Evolutionary conservation across 1,140 invertebrate genomes (phyloP), one percentile per base, ranked within the genome.

Genomic region (Brachionus asplanchnoidis): DNA sequence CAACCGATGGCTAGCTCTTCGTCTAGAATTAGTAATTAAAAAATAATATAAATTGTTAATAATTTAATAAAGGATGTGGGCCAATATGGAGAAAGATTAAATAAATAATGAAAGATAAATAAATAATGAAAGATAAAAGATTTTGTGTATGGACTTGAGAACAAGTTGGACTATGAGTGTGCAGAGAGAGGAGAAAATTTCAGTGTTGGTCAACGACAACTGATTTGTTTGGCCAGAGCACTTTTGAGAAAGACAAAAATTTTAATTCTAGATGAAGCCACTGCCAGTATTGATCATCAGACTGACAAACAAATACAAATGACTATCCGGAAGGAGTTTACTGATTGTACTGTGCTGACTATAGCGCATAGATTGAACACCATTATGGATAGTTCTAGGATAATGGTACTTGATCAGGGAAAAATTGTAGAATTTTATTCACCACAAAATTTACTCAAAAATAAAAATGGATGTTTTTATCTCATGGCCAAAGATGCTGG

Each of bases 331-430:
- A 86, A 85, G 20, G 86, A 88, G 26, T 91, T 91, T 85, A 86
- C 85, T 28, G 86, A 88, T 60, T 88, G 88, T 85, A 91, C 91
- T 14, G 88, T 91, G 28, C 86, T 91, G 9, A 91, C 89, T 6
- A 90, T 91, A 50, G 90, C 90, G 9, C 90, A 91, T 85, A 82
- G 90, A 46, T 86, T 91, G 0, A 90, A 91, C 85, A 91, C 90
- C 28, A 90, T 91, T 53, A 88, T 91, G 87, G 90, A 91, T 77
- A 84, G 83, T 77, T 65, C 83, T 12, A 75, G 70, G 36, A 91
- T 95, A 44, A 88, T 95, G 80, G 94, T 96, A 9, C 88, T 97
- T 83, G 93, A 95, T 56, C 91, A 91, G 70, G 95, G 95, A 0
- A 89, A 89, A 65, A 91, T 95, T 23, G 92, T 93, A 14, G 95